Conservation (phyloP, 2,113 vertebrate genomes). For the Rhineura floridana region DNA sequence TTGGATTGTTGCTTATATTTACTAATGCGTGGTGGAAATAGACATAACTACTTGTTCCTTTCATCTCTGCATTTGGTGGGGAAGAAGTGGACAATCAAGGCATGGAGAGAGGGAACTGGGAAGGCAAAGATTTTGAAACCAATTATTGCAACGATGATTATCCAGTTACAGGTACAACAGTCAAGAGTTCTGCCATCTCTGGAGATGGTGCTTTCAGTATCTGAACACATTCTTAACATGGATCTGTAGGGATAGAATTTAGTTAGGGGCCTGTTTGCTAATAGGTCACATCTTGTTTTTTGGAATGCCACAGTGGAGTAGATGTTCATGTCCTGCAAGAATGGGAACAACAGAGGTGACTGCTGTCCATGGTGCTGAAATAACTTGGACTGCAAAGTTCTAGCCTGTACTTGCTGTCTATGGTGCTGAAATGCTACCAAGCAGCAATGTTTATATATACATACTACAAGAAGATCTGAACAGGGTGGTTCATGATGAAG, state of each 20-base stretch:
- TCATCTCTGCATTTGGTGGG: not conserved
- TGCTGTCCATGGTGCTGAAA: slow-evolving; percentile 13
- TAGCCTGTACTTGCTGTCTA: not conserved
- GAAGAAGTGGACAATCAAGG: not conserved
- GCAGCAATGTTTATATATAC: not conserved
- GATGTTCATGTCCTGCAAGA: not conserved
- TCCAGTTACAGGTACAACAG: not conserved
- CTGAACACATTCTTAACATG: not conserved
- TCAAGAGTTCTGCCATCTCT: not conserved
- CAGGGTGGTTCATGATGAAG: too few species aligned
- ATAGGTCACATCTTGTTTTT: not conserved
- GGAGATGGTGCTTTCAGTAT: not conserved
- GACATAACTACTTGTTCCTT: not conserved
- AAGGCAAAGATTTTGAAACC: not conserved
- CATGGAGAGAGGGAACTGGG: not conserved
- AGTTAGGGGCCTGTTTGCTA: not conserved
- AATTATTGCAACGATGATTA: not conserved
- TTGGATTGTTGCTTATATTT: not conserved
- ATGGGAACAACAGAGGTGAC: not conserved
- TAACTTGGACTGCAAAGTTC: not conserved
- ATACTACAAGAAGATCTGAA: too few species aligned
- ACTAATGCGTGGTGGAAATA: not conserved
- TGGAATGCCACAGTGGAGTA: not conserved
- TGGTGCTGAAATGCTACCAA: not conserved
- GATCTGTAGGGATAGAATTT: not conserved